Conservation (phyloP, 2,113 vertebrate species). For the Microcebus ravelobensis region DNA sequence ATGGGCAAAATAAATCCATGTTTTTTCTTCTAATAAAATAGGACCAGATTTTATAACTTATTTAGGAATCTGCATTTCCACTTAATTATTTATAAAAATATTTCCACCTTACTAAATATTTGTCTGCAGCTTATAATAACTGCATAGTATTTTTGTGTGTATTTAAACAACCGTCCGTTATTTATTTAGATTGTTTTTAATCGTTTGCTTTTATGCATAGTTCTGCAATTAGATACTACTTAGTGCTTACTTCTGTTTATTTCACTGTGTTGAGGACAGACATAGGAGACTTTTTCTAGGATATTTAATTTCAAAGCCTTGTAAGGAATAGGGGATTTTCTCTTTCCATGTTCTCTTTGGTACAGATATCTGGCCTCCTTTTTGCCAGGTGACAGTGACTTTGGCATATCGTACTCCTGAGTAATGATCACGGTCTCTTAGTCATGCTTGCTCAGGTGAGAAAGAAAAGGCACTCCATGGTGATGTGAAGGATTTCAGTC, state of each 20-base stretch:
- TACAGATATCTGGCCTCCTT: too few relatives aligned
- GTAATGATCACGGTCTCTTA: too few relatives aligned
- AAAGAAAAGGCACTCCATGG: too few relatives aligned
- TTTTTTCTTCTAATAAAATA: background rate
- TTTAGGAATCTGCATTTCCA: background rate
- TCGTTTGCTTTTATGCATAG: background rate
- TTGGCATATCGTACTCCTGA: too few relatives aligned
- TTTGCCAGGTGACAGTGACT: too few relatives aligned
- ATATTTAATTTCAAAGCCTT: too few relatives aligned
- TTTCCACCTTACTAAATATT: background rate
- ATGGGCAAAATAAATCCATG: background rate
- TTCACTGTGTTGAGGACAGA: background rate
- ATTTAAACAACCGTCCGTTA: background rate
- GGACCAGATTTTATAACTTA: background rate
- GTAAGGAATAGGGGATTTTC: too few relatives aligned
- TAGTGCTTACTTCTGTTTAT: background rate
- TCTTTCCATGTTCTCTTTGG: too few relatives aligned
- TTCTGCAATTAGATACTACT: background rate
- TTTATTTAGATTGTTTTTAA: background rate
- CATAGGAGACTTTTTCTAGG: background rate
- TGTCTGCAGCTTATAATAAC: background rate
- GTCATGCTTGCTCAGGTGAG: too few relatives aligned
- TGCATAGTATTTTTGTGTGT: background rate
- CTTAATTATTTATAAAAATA: background rate
- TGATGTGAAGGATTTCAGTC: too few relatives aligned